Base-by-base conservation (phyloP, 2,113 vertebrate genomes). In the Xenus cinereus region DNA sequence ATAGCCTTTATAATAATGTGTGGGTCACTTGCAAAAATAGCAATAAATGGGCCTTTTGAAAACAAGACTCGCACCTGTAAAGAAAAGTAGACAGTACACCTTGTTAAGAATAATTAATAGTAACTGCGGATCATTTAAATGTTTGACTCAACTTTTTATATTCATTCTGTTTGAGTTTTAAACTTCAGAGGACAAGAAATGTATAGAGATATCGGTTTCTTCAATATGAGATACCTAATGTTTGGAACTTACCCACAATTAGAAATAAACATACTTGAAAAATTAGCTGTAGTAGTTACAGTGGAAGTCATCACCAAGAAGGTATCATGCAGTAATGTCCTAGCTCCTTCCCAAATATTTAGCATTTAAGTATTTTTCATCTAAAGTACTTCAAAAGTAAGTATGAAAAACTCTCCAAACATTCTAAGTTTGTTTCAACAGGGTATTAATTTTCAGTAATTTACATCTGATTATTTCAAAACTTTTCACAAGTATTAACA, bases 1-100 rank as follows among this genome's bases (percentile, higher is more conserved):
- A 99, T 99, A 45, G 99, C 99, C 97, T 99, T 99, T 92, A 99
- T 99, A 76, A 99, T 99, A 63, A 99, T 99, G 89, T 99, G 99
- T 4, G 99, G 99, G 84, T 99, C 99, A 72, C 99, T 99, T 57
- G 99, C 99, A 97, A 99, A 99, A 96, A 99, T 98, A 88, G 99
- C 99, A 94, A 99, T 99, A 90, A 99, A 99, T 0, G 99, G 99
- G 30, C 99, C 99, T 97, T 99, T 99, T 20, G 99, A 99, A 97
- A 99, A 99, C 79, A 99, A 97, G 69, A 99, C 98, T 90, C 99
- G 98, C 35, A 99, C 99, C 99, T 99, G 94, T 24, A 84, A 96
- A 46, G 28, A 54, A 93, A 87, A 81, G 27, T 0, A 57, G 10
- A 79, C 16, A 66, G 71, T 35, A 82, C 15, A 72, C 4, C 4